phyloP scores from a whole-genome alignment of 1,140 invertebrate species.

The Catajapyx aquilonaris region DNA sequence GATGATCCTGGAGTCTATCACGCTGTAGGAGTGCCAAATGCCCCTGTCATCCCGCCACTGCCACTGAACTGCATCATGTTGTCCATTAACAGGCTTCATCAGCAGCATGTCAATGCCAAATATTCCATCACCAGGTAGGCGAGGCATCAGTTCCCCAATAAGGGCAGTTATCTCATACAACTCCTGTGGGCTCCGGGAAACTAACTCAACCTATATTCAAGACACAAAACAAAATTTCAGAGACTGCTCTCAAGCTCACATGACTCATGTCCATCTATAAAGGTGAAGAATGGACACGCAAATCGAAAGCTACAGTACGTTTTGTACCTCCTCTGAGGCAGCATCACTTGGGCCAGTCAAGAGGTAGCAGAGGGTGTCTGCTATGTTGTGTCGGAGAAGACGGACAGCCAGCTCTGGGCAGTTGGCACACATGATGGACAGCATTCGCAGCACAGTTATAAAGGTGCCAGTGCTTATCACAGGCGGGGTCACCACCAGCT shows the following conservation, averaged over 20 bases:
- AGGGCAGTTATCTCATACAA: slow-evolving; percentile 89
- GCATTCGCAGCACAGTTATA: slow-evolving; percentile 84
- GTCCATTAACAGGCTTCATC: slow-evolving; percentile 38
- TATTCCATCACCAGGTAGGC: slow-evolving; percentile 77
- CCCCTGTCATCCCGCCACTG: slow-evolving; percentile 80
- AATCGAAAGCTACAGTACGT: too few relatives aligned
- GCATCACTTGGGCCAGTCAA: slow-evolving; percentile 59
- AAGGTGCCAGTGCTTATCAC: slow-evolving; percentile 84
- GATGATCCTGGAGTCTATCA: slow-evolving; percentile 53
- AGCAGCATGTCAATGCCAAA: slow-evolving; percentile 78
- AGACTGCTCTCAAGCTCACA: too few relatives aligned
- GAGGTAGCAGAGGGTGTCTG: slow-evolving; percentile 77
- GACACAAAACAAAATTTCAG: too few relatives aligned
- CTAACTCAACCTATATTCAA: slow-evolving; percentile 71
- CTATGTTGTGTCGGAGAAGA: slow-evolving; percentile 82
- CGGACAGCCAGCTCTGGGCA: slow-evolving; percentile 82
- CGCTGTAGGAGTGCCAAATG: slow-evolving; percentile 46
- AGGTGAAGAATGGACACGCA: too few relatives aligned
- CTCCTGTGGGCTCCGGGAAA: slow-evolving; percentile 79
- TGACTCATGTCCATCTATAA: too few relatives aligned
- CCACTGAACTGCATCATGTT: slow-evolving; percentile 69
- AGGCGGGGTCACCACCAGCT: slow-evolving; percentile 79
- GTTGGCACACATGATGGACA: slow-evolving; percentile 83
- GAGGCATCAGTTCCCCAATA: slow-evolving; percentile 88
- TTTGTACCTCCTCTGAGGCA: too few relatives aligned